Percentiles rank a stretch among this genome's conserved stretches.
phyloP scores from a whole-genome alignment of 2,113 vertebrate species.

The Passer montanus region DNA sequence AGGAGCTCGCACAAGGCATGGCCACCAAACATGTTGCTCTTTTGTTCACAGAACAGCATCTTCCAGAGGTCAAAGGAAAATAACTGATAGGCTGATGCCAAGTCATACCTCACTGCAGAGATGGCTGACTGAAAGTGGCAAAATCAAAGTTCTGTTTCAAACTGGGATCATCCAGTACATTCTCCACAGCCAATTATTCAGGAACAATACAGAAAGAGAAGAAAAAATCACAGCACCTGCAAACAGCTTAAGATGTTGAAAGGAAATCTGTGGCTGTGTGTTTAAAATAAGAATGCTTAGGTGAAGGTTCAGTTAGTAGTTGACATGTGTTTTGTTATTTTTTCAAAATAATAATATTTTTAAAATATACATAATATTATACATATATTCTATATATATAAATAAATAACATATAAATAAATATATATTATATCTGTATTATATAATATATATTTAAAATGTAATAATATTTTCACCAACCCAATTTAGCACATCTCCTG shows the following conservation, averaged over 20 bases:
- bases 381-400: too few species aligned
- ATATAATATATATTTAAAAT: neutral
- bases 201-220: neutral
- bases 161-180: neutral
- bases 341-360: neutral
- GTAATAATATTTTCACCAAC: neutral
- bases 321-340: neutral
- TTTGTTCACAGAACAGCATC: neutral
- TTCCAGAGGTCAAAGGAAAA: constrained; percentile 3
- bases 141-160: neutral
- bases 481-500: neutral
- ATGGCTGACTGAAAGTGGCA: neutral
- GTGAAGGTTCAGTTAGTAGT: neutral
- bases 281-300: neutral
- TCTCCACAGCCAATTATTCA: neutral
- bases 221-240: neutral
- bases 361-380: too few species aligned
- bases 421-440: too few species aligned
- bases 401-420: too few species aligned
- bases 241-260: neutral
- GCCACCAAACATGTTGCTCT: rapidly evolving
- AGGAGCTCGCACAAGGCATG: neutral
- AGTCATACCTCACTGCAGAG: neutral
- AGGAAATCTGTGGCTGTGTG: neutral
- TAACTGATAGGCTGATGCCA: neutral